Evolutionary conservation across 2,888 invertebrate genomes (phyloP).

Genomic region (Pycnomerus fuliginosus): DNA sequence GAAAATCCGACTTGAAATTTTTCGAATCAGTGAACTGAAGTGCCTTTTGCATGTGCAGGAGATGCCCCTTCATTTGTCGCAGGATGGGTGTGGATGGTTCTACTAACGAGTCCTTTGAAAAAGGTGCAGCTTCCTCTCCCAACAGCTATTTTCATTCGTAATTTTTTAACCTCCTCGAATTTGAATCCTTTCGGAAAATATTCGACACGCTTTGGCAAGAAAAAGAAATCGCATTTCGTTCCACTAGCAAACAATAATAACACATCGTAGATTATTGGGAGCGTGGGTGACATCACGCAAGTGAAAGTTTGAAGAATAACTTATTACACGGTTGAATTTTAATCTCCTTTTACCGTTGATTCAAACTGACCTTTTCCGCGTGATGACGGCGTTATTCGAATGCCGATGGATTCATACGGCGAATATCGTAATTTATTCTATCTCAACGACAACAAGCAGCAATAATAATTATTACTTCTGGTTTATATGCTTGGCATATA

Average conservation of each 20-base stretch:
- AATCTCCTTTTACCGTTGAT: no score
- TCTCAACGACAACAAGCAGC: no score
- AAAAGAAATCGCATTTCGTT: not conserved
- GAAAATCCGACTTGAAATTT: constrained; percentile 9
- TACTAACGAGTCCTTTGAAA: constrained; percentile 8
- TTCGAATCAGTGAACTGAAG: constrained; percentile 17
- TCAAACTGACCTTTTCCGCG: no score
- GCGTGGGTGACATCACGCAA: not conserved
- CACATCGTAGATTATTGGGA: not conserved
- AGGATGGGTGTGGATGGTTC: constrained; percentile 20
- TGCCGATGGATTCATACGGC: no score
- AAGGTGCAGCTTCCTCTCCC: constrained; percentile 21
- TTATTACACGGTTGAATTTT: no score
- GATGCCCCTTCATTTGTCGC: constrained; percentile 7
- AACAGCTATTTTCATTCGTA: constrained; percentile 3
- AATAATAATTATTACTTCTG: no score
- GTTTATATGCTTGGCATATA: no score
- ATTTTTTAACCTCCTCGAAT: no score
- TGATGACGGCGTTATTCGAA: no score
- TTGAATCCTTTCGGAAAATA: no score
- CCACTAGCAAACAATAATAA: not conserved
- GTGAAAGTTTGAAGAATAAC: not conserved
- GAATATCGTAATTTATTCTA: no score
- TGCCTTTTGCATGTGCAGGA: constrained; percentile 3
- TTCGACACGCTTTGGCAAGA: no score